phyloP scores from a whole-genome alignment of 2,888 invertebrate genomes.

The Polymixis flavicincta region DNA sequence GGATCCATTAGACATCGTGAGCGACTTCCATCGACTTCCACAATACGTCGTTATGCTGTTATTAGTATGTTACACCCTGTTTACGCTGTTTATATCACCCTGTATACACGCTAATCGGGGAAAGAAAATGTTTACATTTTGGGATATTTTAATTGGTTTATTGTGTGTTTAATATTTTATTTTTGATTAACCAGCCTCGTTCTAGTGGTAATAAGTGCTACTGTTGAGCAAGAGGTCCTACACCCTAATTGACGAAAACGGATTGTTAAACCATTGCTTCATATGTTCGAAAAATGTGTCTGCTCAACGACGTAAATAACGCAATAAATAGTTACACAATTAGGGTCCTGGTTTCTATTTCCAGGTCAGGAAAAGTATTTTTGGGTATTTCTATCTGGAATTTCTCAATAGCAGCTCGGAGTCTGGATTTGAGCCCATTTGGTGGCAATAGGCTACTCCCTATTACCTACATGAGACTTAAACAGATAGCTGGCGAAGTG shows the following conservation, averaged over 20 bases:
- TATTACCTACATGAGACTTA: background rate
- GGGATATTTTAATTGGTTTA: background rate
- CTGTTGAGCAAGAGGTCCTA: too few relatives aligned
- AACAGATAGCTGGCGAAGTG: too few relatives aligned
- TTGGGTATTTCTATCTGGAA: too few relatives aligned
- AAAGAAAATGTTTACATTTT: conserved; percentile 4
- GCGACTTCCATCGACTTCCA: conserved; percentile 57
- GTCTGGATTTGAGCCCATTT: background rate
- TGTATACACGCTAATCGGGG: conserved; percentile 15
- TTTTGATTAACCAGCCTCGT: background rate
- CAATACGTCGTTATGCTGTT: conserved; percentile 62
- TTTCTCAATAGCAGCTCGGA: too few relatives aligned
- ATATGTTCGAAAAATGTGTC: too few relatives aligned
- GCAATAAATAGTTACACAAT: too few relatives aligned
- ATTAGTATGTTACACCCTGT: conserved; percentile 56
- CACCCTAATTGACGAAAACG: too few relatives aligned
- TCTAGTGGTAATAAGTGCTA: too few relatives aligned
- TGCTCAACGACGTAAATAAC: too few relatives aligned
- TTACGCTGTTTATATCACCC: conserved; percentile 28
- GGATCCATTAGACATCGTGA: conserved; percentile 64
- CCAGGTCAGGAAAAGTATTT: too few relatives aligned
- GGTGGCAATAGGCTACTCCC: background rate
- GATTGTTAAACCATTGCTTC: too few relatives aligned
- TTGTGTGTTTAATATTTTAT: background rate
- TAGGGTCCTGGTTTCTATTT: too few relatives aligned